Evolutionary conservation across 2,797 vertebrate genomes (phyloP), one percentile per base, ranked within the genome.

Genomic region (Megaceryle alcyon): DNA sequence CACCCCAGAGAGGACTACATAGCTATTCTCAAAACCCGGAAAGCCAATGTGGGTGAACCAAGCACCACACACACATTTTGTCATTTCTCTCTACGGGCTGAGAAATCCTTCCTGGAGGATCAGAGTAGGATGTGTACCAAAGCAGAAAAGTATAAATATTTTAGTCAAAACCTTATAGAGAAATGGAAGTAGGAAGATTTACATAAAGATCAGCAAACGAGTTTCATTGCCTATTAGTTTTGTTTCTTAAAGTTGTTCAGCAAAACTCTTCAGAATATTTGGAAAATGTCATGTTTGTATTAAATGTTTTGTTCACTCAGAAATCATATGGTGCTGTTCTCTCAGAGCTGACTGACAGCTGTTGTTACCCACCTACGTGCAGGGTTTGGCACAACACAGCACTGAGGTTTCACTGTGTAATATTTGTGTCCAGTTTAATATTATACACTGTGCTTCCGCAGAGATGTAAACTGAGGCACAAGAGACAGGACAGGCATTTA

Each of bases 121-220:
- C 16, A 1, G 39, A 92, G 88, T 73, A 88, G 96, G 94, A 94
- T 79, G 88, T 85, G 75, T 76, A 95, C 69, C 84, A 89, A 92
- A 92, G 91, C 92, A 94, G 63, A 53, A 91, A 92, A 90, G 82
- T 77, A 95, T 92, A 96, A 96, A 94, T 97, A 96, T 97, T 95
- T 97, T 80, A 86, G 66, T 88, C 77, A 92, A 91, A 94, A 78
- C 60, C 71, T 88, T 86, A 61, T 25, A 86, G 15, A n/a, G 51
- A 92, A 94, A 43, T 88, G 63, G 57, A 94, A 92, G 85, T 90
- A 71, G 96, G 91, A 84, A 94, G 90, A 84, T 90, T 68, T 88
- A 70, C 90, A 88, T 84, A 57, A 88, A 84, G 75, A 95, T 92
- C 90, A 90, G 88, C 83, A 94, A 97, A 88, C 73, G 90, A 60